Percentiles rank a stretch among this genome's conserved stretches.
phyloP scores from a whole-genome alignment of 1,140 invertebrate genomes.

The Anastrepha obliqua region DNA sequence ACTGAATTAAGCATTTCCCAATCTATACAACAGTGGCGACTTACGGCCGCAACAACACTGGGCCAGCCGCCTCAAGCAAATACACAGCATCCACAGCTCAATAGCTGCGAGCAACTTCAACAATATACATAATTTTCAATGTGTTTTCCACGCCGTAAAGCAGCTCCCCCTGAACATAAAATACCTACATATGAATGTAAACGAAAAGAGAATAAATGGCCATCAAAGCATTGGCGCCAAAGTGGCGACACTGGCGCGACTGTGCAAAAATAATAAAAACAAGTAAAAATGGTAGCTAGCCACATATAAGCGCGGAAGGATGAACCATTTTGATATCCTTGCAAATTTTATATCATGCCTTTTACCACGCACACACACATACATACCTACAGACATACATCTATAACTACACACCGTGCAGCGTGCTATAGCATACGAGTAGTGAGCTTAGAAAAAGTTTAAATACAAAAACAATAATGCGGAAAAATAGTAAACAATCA shows the following conservation, averaged over 20 bases:
- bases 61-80: conserved; percentile 16
- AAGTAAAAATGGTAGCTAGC: not conserved
- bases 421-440: conserved; percentile 1
- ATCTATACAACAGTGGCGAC: conserved; percentile 34
- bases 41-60: conserved; percentile 27
- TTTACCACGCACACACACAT: not conserved
- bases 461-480: conserved; percentile 32
- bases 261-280: conserved; percentile 41
- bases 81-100: conserved; percentile 30
- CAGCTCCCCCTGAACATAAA: not conserved
- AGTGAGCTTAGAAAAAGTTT: not conserved
- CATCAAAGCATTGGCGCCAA: conserved; percentile 47
- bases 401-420: not conserved
- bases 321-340: conserved; percentile 43
- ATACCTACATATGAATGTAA: not conserved
- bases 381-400: not conserved
- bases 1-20: not conserved
- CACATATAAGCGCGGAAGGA: not conserved
- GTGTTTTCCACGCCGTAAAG: conserved; percentile 1
- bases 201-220: conserved; percentile 35
- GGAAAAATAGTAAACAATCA: conserved; percentile 45
- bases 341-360: not conserved
- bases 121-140: not conserved
- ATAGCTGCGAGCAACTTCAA: not conserved
- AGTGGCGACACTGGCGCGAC: conserved; percentile 50